Base-by-base conservation (phyloP, 2,888 invertebrate genomes). In the Thumatha senex region DNA sequence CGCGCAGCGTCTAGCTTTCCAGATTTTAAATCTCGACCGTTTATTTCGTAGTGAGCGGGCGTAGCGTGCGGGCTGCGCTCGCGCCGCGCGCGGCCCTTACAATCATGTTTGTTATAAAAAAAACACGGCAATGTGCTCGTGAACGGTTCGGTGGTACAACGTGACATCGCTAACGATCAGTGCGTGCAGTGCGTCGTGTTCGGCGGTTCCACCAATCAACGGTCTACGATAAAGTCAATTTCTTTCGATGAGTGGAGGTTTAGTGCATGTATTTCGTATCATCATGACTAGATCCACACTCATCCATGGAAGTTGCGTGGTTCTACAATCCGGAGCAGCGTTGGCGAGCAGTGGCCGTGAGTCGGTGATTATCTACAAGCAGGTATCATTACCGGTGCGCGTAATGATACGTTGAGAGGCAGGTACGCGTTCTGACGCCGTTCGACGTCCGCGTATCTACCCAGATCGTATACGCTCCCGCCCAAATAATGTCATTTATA, bases 221-320 rank as follows among this genome's bases (percentile, higher is more conserved):
- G 57, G 59, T 55, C 72, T 66, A 65, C 73, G 76, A 70, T 75
- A 78, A 81, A 74, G 88, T 89, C 92, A 92, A 91, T 89, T 92
- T 92, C 93, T 93, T 93, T 94, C 92, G 94, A 93, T 94, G 94
- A 92, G 94, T 94, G 94, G 92, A 94, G 94, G 93, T 94, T 93
- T 94, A 93, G 94, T 94, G 92, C 94, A 94, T 94, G 94, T 94
- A 38, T 91, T 72, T 80, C 79, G 70, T 70, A 78, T 43, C 90
- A 89, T 89, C 94, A 94, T 94, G 94, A 95, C 94, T 95, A 95
- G 94, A 94, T 94, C 94, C 94, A 94, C 94, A 95, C 94, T 95
- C 94, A 95, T 95, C 94, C 94, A 94, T 92, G 93, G 94, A 93
- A 92, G 87, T 91, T 90, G 92, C 89, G 87, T 84, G 88, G 86